Evolutionary conservation across 1,140 invertebrate species (phyloP).

Genomic region (Bombyx mandarina): DNA sequence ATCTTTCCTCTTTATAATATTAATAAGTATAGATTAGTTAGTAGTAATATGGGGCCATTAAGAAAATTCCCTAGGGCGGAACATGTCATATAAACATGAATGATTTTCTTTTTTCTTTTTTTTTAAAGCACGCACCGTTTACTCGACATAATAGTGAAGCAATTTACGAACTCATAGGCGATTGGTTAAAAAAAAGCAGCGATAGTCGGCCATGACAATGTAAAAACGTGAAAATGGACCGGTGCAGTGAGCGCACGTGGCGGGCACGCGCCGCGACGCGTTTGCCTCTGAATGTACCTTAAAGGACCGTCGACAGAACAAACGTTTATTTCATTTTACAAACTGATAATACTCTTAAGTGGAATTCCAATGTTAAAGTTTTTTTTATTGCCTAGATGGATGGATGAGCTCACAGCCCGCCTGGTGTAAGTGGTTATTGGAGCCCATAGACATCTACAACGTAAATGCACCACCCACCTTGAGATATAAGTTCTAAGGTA

Average conservation of each 20-base stretch:
- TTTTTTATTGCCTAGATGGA: no score
- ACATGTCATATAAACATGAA: constrained; percentile 34
- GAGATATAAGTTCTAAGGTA: no score
- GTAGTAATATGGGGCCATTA: no score
- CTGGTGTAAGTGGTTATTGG: no score
- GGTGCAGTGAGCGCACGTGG: constrained; percentile 35
- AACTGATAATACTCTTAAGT: no score
- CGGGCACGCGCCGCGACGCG: constrained; percentile 40
- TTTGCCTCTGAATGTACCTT: constrained; percentile 39
- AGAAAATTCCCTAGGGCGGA: no score
- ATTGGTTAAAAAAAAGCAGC: constrained; percentile 25
- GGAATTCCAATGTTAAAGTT: no score
- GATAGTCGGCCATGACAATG: constrained; percentile 54
- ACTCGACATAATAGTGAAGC: constrained; percentile 39
- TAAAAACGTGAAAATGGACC: constrained; percentile 25
- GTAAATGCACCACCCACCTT: no score
- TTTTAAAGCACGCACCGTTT: constrained; percentile 24
- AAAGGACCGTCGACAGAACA: constrained; percentile 36
- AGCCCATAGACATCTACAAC: no score
- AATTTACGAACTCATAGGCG: constrained; percentile 50
- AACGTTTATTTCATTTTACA: neutral
- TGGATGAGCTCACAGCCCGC: no score
- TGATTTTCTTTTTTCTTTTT: constrained; percentile 22
- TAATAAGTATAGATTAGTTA: no score
- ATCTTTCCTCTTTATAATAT: no score